Conservation (phyloP, 2,113 vertebrate species). For the Vulpes lagopus region DNA sequence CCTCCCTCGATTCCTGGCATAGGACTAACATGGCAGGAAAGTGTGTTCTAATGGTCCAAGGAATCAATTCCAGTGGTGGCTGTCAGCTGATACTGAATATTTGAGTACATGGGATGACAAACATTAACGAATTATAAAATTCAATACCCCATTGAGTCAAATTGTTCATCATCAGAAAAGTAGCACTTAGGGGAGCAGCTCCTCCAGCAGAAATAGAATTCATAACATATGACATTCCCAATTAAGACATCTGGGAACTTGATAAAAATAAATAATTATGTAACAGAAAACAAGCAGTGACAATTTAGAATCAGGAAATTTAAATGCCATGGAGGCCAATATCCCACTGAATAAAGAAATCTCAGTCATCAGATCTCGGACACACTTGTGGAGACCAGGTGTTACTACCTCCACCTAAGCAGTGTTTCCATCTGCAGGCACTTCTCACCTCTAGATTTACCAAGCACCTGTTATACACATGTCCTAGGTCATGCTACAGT, state of each 20-base stretch:
- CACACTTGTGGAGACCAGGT: background rate
- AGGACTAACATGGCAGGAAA: background rate
- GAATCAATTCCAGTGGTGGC: background rate
- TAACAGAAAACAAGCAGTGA: background rate
- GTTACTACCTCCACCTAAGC: too few relatives aligned
- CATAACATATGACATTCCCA: slow-evolving; percentile 35
- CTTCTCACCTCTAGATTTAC: background rate
- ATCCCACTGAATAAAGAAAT: background rate
- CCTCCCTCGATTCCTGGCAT: background rate
- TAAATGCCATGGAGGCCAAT: background rate
- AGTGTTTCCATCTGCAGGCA: background rate
- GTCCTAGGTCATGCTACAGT: background rate
- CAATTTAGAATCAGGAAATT: slow-evolving; percentile 41
- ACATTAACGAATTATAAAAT: slow-evolving; percentile 62
- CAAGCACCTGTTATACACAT: rapidly evolving
- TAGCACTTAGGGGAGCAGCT: background rate
- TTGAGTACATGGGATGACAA: slow-evolving; percentile 24
- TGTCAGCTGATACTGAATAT: background rate
- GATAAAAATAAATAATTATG: slow-evolving; percentile 71
- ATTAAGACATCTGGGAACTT: slow-evolving; percentile 53
- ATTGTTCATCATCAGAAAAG: slow-evolving; percentile 1
- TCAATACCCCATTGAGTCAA: slow-evolving; percentile 57
- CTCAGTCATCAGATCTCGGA: background rate
- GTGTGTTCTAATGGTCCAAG: background rate
- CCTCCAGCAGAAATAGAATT: slow-evolving; percentile 68